Percentiles rank a stretch among this genome's conserved stretches.
phyloP scores from a whole-genome alignment of 2,113 vertebrate genomes.

The Vombatus ursinus region DNA sequence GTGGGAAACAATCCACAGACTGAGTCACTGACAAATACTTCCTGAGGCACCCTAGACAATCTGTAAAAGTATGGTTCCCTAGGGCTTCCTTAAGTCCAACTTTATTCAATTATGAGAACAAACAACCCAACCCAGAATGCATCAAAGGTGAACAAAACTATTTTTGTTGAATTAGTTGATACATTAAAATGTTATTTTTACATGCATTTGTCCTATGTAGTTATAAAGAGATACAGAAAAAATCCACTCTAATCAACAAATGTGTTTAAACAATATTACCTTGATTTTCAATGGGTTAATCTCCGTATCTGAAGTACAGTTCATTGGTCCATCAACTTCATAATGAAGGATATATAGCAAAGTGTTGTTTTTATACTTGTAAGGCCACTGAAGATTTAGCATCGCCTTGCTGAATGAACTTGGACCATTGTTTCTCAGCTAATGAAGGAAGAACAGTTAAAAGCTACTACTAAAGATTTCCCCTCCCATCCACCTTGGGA shows the following conservation, averaged over 20 bases:
- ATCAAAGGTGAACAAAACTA: background rate
- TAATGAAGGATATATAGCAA: slow-evolving; percentile 92
- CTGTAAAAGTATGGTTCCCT: background rate
- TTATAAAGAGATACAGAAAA: slow-evolving; percentile 1
- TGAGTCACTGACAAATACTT: background rate
- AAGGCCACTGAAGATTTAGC: slow-evolving; percentile 92
- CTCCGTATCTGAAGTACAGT: slow-evolving; percentile 91
- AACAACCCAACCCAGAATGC: background rate
- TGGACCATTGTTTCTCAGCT: slow-evolving; percentile 95
- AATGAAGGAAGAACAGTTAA: slow-evolving; percentile 58
- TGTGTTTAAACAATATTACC: slow-evolving; percentile 78
- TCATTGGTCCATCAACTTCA: slow-evolving; percentile 96
- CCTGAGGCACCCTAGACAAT: background rate
- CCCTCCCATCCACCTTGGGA: background rate
- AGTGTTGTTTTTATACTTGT: slow-evolving; percentile 88
- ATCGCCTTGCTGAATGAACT: slow-evolving; percentile 96
- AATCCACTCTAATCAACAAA: background rate
- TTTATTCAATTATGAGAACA: background rate
- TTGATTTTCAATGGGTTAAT: slow-evolving; percentile 95
- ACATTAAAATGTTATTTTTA: slow-evolving; percentile 10
- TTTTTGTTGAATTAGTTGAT: slow-evolving; percentile 1
- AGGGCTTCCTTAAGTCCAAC: background rate
- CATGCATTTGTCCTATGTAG: background rate
- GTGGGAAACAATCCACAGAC: background rate
- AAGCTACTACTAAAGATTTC: slow-evolving; percentile 4